These are phyloP conservation scores for Phainopepla nitens DNA, from an alignment of 2,113 vertebrate species.

Conservation along the genomic window DNA sequence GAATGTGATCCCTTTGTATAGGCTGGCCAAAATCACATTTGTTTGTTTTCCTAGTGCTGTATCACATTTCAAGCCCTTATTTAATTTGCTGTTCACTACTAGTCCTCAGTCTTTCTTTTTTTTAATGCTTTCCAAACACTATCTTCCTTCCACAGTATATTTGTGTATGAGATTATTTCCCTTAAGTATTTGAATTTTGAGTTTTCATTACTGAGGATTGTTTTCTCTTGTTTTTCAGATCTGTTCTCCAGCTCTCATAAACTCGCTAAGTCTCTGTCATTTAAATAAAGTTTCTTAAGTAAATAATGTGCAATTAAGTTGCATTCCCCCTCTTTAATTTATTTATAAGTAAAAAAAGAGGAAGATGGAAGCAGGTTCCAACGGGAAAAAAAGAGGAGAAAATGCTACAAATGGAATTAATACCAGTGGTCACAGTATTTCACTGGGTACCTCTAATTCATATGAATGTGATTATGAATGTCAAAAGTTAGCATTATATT, in stretches of 20 bases:
- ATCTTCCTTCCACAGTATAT: constrained; percentile 27
- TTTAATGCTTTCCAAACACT: constrained; percentile 8
- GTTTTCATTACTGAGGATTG: constrained; percentile 1
- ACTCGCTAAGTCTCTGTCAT: constrained; percentile 17
- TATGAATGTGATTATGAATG: background rate
- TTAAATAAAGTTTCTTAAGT: constrained; percentile 58
- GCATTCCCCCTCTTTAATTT: background rate
- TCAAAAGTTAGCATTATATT: background rate
- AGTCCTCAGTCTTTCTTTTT: background rate
- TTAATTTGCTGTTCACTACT: constrained; percentile 52
- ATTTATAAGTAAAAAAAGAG: background rate
- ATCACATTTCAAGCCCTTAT: constrained; percentile 49
- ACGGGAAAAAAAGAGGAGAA: background rate
- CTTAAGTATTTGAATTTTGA: constrained; percentile 27
- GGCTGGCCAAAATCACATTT: constrained; percentile 28
- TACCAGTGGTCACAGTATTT: background rate
- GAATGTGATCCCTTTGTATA: background rate
- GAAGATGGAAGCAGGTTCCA: background rate
- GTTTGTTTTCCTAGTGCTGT: constrained; percentile 51
- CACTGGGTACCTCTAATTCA: background rate
- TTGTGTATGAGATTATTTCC: constrained; percentile 52
- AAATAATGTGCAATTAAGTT: constrained; percentile 58
- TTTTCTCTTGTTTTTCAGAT: constrained; percentile 12
- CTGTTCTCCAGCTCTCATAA: background rate
- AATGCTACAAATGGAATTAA: constrained; percentile 31